A percentile compares a stretch with the other conserved stretches of the same genome.
phyloP scores from a whole-genome alignment of 2,113 vertebrate species.

The Onychorhynchus coronatus region DNA sequence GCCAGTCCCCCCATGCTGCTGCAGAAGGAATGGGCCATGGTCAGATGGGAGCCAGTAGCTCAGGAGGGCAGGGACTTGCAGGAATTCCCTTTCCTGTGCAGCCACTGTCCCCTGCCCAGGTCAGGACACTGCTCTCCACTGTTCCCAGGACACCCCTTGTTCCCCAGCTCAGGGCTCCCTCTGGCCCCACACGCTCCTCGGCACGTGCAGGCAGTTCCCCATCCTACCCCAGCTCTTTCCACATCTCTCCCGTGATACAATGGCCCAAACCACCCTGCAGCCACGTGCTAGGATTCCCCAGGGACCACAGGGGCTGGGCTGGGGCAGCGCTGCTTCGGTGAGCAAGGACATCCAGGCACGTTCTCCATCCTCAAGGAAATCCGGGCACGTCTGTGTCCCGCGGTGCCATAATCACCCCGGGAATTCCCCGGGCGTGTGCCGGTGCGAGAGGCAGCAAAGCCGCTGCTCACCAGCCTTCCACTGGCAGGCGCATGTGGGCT shows the following conservation, averaged over 20 bases:
- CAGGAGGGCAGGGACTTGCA: background rate
- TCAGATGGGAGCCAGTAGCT: background rate
- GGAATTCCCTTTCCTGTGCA: background rate
- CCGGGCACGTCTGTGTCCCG: accelerated
- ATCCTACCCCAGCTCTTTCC: background rate
- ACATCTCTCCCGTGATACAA: background rate
- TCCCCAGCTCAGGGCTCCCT: background rate
- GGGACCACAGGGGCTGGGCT: accelerated
- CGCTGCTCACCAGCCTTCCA: background rate
- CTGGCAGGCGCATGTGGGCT: accelerated
- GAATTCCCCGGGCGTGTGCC: background rate
- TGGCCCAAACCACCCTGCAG: background rate
- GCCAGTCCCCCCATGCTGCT: background rate
- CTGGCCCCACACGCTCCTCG: background rate
- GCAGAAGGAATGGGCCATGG: background rate
- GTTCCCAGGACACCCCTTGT: background rate
- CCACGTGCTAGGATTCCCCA: accelerated
- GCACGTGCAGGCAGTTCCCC: background rate
- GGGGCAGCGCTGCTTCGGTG: accelerated
- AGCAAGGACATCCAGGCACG: accelerated
- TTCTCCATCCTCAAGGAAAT: background rate
- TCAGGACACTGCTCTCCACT: background rate
- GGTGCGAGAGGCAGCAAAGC: background rate
- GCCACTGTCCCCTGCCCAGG: background rate
- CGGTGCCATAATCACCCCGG: accelerated